These are phyloP conservation scores for Mycetomoellerius zeteki DNA, from an alignment of 1,140 invertebrate genomes.

Conservation along the genomic window DNA sequence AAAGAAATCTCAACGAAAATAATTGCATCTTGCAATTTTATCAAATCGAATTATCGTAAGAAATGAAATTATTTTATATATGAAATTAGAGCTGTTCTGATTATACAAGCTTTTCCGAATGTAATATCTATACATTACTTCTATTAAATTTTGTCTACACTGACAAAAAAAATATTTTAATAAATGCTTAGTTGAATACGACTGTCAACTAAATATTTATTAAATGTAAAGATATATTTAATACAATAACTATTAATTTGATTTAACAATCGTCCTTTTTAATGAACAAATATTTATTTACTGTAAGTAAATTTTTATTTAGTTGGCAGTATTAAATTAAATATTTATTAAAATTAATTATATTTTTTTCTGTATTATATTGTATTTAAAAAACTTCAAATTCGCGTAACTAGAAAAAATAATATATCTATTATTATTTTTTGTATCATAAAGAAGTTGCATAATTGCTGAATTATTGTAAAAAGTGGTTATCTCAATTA, in stretches of 20 bases:
- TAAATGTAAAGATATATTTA: too few species aligned
- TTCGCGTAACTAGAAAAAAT: not conserved
- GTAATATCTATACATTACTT: not conserved
- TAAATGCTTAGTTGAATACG: too few species aligned
- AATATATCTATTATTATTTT: conserved; percentile 9
- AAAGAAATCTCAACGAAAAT: not conserved
- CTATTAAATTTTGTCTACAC: too few species aligned
- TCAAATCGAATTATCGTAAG: not conserved
- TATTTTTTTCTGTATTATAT: not conserved
- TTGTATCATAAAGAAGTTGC: not conserved
- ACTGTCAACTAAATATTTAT: too few species aligned
- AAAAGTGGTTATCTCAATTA: not conserved
- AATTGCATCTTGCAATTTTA: not conserved
- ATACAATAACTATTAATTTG: too few species aligned
- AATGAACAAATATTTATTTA: too few species aligned
- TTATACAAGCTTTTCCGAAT: not conserved
- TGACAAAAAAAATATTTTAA: too few species aligned
- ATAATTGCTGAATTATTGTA: not conserved
- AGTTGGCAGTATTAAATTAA: too few species aligned
- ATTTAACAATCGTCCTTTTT: too few species aligned
- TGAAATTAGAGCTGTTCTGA: not conserved
- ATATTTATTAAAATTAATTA: too few species aligned
- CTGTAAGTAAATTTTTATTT: too few species aligned
- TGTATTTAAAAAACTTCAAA: not conserved
- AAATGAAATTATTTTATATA: not conserved